Evolutionary conservation across 2,797 vertebrate genomes (phyloP), one percentile per base, ranked within the genome.

Genomic region (Melanotaenia trifasciata): DNA sequence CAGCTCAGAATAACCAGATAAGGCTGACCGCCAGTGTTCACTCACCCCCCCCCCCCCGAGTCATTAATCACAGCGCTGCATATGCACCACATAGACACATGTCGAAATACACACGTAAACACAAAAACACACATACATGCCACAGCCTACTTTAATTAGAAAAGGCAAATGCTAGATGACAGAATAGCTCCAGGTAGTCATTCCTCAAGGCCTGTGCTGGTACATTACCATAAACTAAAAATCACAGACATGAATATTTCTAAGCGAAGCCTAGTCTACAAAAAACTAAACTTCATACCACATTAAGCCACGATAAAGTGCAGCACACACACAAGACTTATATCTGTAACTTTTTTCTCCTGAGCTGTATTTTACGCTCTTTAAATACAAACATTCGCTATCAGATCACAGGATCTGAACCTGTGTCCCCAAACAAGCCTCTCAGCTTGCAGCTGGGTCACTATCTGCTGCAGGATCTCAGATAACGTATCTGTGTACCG

Each of bases 1-100:
- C 90, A 87, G 89, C 90, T 89, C 87, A 91, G 90, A 93, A 92
- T 92, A 91, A 91, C 87, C 80, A 74, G 74, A 74, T 72, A 82
- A 81, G 83, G 76, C 80, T 85, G 87, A 90, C 84, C 67, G 69
- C 78, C 33, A 66, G 69, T 78, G 84, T 84, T 72, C 81, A 74
- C 81, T 89, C 85, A 70, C 28, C 28, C 4, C 28, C 72, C 4
- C 28, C 72, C 83, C 88, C 90, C 59, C 78, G 81, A 91, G 89
- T 87, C 87, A 91, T 92, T 90, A 87, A 93, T 93, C 90, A 90
- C 65, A 22, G 79, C 69, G 57, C 73, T 80, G 84, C 81, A 71
- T 82, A 86, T 83, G 76, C 83, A 79, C 76, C 28, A 0, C 83
- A 57, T 20, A 64, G 67, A 74, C 76, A 76, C 69, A 74, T 1